Percentiles rank a stretch among this genome's conserved stretches.
Conservation (phyloP, 1,140 invertebrate species). For the Sycobia sp. region DNA sequence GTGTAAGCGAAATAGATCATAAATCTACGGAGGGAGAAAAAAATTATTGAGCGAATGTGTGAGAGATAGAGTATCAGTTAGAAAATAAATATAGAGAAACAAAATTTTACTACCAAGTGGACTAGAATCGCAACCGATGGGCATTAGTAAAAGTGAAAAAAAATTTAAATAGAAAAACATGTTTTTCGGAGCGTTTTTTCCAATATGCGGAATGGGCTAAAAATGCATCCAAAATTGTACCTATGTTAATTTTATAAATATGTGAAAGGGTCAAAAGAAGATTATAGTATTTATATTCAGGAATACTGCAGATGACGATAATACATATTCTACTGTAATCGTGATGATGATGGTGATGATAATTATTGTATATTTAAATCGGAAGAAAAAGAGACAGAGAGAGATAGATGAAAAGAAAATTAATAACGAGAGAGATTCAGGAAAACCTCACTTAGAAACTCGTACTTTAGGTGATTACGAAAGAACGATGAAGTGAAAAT, state of each 20-base stretch:
- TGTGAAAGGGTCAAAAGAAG: conserved; percentile 50
- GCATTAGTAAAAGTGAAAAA: conserved; percentile 57
- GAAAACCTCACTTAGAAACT: conserved; percentile 1
- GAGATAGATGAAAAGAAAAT: conserved; percentile 22
- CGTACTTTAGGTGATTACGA: conserved; percentile 6
- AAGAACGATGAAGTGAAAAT: conserved; percentile 15
- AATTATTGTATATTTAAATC: conserved; percentile 60
- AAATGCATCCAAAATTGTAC: conserved; percentile 63
- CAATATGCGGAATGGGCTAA: conserved; percentile 43
- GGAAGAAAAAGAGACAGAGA: conserved; percentile 27
- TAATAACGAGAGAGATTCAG: conserved; percentile 34
- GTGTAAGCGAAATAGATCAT: conserved; percentile 15
- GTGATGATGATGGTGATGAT: conserved; percentile 54
- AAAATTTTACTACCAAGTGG: conserved; percentile 63
- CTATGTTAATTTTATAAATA: conserved; percentile 64
- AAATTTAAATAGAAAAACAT: conserved; percentile 46
- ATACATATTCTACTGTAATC: conserved; percentile 57
- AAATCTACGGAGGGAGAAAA: conserved; percentile 19
- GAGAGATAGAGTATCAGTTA: conserved; percentile 19
- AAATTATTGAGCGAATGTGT: conserved; percentile 33
- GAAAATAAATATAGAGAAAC: conserved; percentile 47
- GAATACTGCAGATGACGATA: conserved; percentile 50
- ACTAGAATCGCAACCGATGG: conserved; percentile 64
- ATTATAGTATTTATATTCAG: conserved; percentile 63
- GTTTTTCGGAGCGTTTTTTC: conserved; percentile 61